phyloP scores from a whole-genome alignment of 2,113 vertebrate species.

The Kryptolebias marmoratus region DNA sequence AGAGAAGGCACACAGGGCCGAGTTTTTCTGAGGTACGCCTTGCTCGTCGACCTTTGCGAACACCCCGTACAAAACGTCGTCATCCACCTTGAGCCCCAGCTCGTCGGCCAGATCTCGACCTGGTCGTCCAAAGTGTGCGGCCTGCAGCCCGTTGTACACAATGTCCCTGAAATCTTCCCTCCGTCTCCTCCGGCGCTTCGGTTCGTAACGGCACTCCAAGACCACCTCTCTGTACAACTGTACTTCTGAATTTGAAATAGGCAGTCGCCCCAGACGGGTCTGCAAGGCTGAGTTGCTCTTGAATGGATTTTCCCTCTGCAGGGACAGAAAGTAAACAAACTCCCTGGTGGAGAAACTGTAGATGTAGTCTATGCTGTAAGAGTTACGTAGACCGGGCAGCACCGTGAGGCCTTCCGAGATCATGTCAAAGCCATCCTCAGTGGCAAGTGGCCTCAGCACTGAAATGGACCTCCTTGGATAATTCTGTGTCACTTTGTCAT shows the following conservation, averaged over 20 bases:
- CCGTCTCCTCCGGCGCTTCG: constrained; percentile 82
- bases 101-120: constrained; percentile 80
- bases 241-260: constrained; percentile 74
- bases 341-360: constrained; percentile 82
- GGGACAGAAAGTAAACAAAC: constrained; percentile 88
- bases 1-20: constrained; percentile 89
- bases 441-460: constrained; percentile 82
- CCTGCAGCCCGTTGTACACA: constrained; percentile 87
- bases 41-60: constrained; percentile 78
- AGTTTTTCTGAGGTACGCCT: constrained; percentile 57
- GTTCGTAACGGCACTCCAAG: constrained; percentile 85
- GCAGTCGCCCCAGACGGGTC: constrained; percentile 85
- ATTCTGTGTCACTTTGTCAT: constrained; percentile 66
- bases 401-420: constrained; percentile 82
- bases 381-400: constrained; percentile 76
- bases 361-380: constrained; percentile 88
- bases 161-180: constrained; percentile 43
- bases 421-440: constrained; percentile 83
- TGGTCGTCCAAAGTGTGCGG: constrained; percentile 82
- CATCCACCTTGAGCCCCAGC: constrained; percentile 70
- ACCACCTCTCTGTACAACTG: constrained; percentile 89
- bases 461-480: constrained; percentile 89
- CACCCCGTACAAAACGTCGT: constrained; percentile 87
- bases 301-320: constrained; percentile 80
- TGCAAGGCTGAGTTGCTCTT: constrained; percentile 67